Evolutionary conservation across 2,113 vertebrate genomes (phyloP).

Genomic region (Marmota monax): DNA sequence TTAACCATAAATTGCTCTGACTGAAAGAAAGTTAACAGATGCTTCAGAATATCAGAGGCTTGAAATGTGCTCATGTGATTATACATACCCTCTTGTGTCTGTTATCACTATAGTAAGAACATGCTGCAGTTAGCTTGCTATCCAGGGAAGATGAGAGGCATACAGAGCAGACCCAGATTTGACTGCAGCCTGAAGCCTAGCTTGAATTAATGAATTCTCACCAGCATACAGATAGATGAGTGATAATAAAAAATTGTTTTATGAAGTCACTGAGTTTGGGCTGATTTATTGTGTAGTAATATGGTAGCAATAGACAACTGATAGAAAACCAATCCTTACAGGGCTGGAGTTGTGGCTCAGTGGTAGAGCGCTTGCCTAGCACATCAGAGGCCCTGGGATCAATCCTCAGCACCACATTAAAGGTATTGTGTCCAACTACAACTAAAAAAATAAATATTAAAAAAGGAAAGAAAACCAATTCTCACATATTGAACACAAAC

Average conservation of each 20-base stretch:
- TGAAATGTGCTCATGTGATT: not conserved
- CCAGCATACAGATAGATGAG: not conserved
- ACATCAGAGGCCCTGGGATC: too few relatives aligned
- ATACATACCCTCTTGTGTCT: not conserved
- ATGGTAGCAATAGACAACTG: not conserved
- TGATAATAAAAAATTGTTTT: not conserved
- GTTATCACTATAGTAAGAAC: not conserved
- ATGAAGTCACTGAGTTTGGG: not conserved
- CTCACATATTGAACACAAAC: slow-evolving; percentile 25
- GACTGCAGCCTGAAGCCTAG: not conserved
- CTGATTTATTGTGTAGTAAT: not conserved
- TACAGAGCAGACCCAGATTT: not conserved
- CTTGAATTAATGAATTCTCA: not conserved
- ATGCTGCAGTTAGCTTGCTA: not conserved
- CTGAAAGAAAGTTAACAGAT: not conserved
- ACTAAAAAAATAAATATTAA: too few relatives aligned
- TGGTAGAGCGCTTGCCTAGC: too few relatives aligned
- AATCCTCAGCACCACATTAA: too few relatives aligned
- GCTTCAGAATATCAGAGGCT: not conserved
- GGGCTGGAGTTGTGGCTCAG: too few relatives aligned
- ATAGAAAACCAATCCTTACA: slow-evolving; percentile 45
- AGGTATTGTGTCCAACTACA: too few relatives aligned
- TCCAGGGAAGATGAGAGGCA: not conserved
- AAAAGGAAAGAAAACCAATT: not conserved
- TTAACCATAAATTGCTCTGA: slow-evolving; percentile 20